Base-by-base conservation (phyloP, 1,140 invertebrate genomes). In the Rhyzopertha dominica region DNA sequence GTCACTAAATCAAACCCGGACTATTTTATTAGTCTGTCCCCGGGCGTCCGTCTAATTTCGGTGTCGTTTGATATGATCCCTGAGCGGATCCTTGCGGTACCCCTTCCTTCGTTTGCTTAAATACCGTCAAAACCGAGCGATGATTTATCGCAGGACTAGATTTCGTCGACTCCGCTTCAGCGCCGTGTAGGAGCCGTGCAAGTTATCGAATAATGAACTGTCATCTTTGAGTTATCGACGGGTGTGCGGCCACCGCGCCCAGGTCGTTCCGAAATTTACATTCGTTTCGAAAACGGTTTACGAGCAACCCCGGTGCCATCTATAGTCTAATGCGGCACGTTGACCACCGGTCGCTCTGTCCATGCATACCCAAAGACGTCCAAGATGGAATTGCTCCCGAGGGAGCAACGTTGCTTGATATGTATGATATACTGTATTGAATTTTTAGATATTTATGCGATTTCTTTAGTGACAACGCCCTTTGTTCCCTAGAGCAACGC, bases 351-450 rank as follows among this genome's bases (percentile, higher is more conserved):
- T 30, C 17, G n/a, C 36, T 26, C 43, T 53, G 57, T 61, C 53
- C 59, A 62, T 62, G 57, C 59, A 62, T 59, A 57, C 51, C 40
- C 47, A 53, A 56, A 54, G 53, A 62, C 51, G 59, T 59, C 55
- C 56, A 49, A 49, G 47, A 50, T 51, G 31, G 47, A 54, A 63
- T 59, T 42, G 52, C 49, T 46, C 61, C 51, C 58, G 24, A 51
- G 61, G 58, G 61, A 60, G 40, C 35, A 43, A 46, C 54, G 54
- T 48, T 53, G 53, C 56, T 58, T 55, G 53, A 53, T 62, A 62
- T 60, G 59, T 59, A 63, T 63, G 57, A 63, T 62, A 59, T 59
- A 59, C 57, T 55, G 54, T 52, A 61, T 60, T 53, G 53, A 59
- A 59, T 58, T 57, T 57, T 51, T 53, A 48, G 54, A 57, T 56